Percentiles rank a stretch among this genome's conserved stretches.
Evolutionary conservation across 1,140 invertebrate species (phyloP).

Genomic region (Diabrotica undecimpunctata): DNA sequence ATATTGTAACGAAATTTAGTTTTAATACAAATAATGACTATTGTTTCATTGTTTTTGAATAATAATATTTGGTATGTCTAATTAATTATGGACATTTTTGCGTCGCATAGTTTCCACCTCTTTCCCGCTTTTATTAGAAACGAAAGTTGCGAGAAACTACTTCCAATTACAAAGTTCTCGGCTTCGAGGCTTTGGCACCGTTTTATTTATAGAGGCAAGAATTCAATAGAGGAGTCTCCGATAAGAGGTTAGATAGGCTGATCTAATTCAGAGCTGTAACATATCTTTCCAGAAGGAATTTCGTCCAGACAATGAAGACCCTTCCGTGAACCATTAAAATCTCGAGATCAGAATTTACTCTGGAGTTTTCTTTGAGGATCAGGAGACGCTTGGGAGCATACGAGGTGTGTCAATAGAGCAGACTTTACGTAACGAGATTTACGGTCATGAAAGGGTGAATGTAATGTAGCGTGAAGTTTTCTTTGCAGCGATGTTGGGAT

Average conservation of each 20-base stretch:
- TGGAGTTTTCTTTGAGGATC: neutral
- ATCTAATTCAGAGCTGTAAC: slow-evolving; percentile 1
- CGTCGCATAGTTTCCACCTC: neutral
- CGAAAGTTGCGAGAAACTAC: neutral
- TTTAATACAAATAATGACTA: too few relatives aligned
- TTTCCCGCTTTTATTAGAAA: neutral
- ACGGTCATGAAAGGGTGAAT: too few relatives aligned
- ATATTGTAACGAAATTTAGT: too few relatives aligned
- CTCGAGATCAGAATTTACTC: neutral
- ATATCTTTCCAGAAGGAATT: neutral
- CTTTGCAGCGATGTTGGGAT: too few relatives aligned
- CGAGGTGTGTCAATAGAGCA: too few relatives aligned
- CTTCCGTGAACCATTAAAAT: neutral
- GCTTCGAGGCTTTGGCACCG: neutral
- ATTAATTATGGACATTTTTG: neutral
- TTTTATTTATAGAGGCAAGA: neutral
- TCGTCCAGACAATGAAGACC: neutral
- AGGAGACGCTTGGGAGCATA: too few relatives aligned
- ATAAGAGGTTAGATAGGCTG: neutral
- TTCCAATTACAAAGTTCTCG: neutral
- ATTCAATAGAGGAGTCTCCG: neutral
- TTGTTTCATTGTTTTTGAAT: too few relatives aligned
- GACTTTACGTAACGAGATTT: too few relatives aligned
- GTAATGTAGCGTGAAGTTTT: too few relatives aligned
- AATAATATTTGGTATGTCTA: too few relatives aligned